Base-by-base conservation (phyloP, 1,140 invertebrate genomes). In the Cardiocondyla obscurior region DNA sequence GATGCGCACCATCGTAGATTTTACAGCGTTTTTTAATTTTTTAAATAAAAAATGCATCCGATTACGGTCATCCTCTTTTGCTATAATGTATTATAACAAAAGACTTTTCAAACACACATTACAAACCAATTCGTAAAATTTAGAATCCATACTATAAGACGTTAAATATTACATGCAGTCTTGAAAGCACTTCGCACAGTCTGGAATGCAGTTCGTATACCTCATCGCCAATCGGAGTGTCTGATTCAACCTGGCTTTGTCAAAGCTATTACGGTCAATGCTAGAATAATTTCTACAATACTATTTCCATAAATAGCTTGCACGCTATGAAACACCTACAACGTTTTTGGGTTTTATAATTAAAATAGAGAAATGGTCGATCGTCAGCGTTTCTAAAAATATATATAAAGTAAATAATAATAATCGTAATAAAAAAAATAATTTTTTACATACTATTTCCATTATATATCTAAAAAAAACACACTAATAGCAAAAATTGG, bases 191-290 rank as follows among this genome's bases (percentile, higher is more conserved):
- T 36, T n/a, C 30, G 14, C 60, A 60, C 81, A 87, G 88, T 84
- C 88, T 65, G 89, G 89, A 92, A 92, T 88, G 77, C 90, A 93
- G 91, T 87, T 88, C 89, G 84, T 74, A 86, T 93, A 93, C 88
- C 91, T 91, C 90, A 89, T 90, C 86, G 90, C 89, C 88, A 87
- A 88, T 87, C 82, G 74, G 69, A 87, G 84, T 88, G 79, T 90
- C 85, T 67, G 83, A 62, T 67, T 58, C 85, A 91, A 90, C 86
- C 90, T 90, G 89, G 86, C 86, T 87, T 82, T 89, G 81, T 88
- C 74, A 88, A 90, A 62, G 58, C 81, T 76, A 85, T 85, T 74
- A 77, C 65, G 57, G 70, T 87, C 81, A 58, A 89, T 85, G 77
- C 67, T 90, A 89, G 60, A 89, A 79, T 90, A 90, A 39, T 90